Base-by-base conservation (phyloP, 2,888 invertebrate genomes). In the Pinctada fucata region DNA sequence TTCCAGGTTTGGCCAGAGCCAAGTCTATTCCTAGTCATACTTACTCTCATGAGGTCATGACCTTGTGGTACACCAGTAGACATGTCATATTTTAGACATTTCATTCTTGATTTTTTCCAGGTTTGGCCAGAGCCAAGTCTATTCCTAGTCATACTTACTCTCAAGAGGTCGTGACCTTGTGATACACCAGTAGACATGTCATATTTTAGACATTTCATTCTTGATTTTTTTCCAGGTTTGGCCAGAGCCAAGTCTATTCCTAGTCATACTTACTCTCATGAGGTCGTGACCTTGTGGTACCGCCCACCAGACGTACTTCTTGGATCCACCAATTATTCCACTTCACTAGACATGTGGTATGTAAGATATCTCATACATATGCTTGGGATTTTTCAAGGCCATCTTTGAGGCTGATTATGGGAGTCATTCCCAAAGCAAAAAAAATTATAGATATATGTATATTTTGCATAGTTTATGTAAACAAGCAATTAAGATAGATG, bases 11-110 rank as follows among this genome's bases (percentile, higher is more conserved):
- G 88, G 99, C 99, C 84, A 95, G 99, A 88, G 99, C 99, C 89
- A 99, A 99, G 94, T 98, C 98, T 81, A 99, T 99, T 85, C 99
- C 99, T 82, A 98, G 97, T 93, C 97, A 98, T 93, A 99, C 99
- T 70, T 99, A 99, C 94, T 98, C 98, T 13, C 97, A 99, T 93
- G 99, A 99, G 94, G 94, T 94, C n/a, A 99, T 99, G 86, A 99
- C 99, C 83, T 94, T 99, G 83, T 99, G 99, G 99, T 99, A 99
- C 93, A 95, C 1, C 31, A 31, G 0, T 31, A 31, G 31, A 31
- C 31, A 31, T 31, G 1, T 31, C 31, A 31, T 31, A 31, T 31
- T 31, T 31, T 1, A 31, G 31, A 31, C 31, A 31, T 31, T 31
- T 31, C 31, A 31, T 31, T 1, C 47, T 45, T 13, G 31, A 6